Conservation (phyloP, 2,113 vertebrate species). For the Pluvialis apricaria region DNA sequence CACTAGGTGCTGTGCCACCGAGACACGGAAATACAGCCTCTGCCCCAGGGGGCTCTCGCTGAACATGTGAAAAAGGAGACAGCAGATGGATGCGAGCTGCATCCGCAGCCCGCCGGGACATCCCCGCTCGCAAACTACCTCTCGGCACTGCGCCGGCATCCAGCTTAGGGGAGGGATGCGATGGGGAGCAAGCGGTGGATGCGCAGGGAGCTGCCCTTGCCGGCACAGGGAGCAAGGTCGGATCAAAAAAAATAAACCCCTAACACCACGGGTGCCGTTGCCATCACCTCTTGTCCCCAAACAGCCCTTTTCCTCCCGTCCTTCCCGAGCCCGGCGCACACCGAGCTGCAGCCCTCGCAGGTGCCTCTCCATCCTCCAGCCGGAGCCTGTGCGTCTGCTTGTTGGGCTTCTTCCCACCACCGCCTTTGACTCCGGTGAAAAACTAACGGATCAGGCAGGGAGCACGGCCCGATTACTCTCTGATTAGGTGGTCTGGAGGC, state of each 20-base stretch:
- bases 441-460: conserved; percentile 22
- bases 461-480: background rate
- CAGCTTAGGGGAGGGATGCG: background rate
- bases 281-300: background rate
- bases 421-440: background rate
- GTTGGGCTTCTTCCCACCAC: background rate
- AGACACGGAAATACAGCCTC: background rate
- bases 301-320: background rate
- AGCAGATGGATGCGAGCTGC: background rate
- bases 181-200: background rate
- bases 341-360: background rate
- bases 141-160: fast-evolving
- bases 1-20: too few relatives aligned
- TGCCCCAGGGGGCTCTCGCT: background rate
- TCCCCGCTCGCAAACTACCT: background rate
- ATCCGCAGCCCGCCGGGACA: background rate
- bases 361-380: background rate
- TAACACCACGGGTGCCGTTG: background rate
- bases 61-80: background rate
- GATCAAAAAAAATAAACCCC: background rate
- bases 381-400: background rate
- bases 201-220: background rate
- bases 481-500: conserved; percentile 12
- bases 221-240: background rate
- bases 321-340: too few relatives aligned